A percentile compares a stretch with the other conserved stretches of the same genome.
Evolutionary conservation across 2,113 vertebrate species (phyloP).

Genomic region (Kryptolebias marmoratus): DNA sequence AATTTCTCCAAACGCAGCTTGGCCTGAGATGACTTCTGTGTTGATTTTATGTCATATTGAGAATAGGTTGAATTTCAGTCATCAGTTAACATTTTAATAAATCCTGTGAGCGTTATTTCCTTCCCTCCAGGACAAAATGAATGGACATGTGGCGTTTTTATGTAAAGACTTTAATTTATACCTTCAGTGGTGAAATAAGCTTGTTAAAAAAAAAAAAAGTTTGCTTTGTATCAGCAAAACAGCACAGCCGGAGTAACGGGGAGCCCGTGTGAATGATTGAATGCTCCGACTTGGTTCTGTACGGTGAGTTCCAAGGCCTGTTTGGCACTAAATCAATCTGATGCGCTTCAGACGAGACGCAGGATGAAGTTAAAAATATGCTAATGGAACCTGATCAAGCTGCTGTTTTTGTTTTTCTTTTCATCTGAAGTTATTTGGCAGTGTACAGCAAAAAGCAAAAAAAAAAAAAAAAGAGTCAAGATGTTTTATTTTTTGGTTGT

Average conservation of each 20-base stretch:
- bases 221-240: background rate
- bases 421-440: constrained; percentile 9
- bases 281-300: constrained; percentile 18
- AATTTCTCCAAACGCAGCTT: background rate
- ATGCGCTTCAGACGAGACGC: constrained; percentile 8
- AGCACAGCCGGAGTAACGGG: background rate
- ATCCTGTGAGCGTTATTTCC: background rate
- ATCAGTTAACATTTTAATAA: background rate
- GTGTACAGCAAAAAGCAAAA: background rate
- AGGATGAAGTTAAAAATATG: constrained; percentile 8
- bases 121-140: background rate
- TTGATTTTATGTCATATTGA: background rate
- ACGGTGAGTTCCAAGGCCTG: constrained; percentile 3
- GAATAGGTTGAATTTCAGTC: background rate
- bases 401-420: background rate
- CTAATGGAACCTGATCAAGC: background rate
- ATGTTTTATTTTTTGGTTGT: constrained; percentile 7
- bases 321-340: constrained; percentile 5
- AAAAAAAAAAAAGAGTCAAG: background rate
- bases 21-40: background rate
- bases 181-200: constrained; percentile 2
- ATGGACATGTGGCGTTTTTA: background rate
- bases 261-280: constrained; percentile 1
- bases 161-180: background rate
- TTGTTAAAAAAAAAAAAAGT: constrained; percentile 9